Conservation (phyloP, 2,888 invertebrate species). For the Caenorhabditis uteleia region DNA sequence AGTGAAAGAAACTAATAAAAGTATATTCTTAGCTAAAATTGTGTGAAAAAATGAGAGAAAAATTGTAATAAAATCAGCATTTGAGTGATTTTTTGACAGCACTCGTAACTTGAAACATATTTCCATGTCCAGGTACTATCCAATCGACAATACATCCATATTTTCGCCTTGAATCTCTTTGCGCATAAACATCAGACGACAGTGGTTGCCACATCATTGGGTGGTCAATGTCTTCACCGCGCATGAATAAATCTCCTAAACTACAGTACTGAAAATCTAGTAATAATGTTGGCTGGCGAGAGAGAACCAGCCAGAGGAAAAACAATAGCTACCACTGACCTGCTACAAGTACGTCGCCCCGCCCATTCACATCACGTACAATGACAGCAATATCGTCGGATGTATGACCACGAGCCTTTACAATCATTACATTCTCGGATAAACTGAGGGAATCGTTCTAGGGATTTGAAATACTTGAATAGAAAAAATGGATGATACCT, state of each 20-base stretch:
- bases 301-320: too few relatives aligned
- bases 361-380: constrained; percentile 51
- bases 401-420: constrained; percentile 64
- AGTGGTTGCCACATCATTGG: constrained; percentile 66
- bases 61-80: constrained; percentile 26
- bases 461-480: constrained; percentile 7
- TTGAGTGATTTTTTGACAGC: constrained; percentile 32
- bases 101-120: constrained; percentile 42
- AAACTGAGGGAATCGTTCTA: constrained; percentile 56
- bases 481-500: constrained; percentile 20
- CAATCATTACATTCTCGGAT: constrained; percentile 58
- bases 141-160: constrained; percentile 51
- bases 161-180: constrained; percentile 38
- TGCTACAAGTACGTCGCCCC: constrained; percentile 60
- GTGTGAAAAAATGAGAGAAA: neutral
- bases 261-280: too few relatives aligned
- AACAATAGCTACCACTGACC: constrained; percentile 33
- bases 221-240: constrained; percentile 61
- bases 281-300: neutral
- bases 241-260: constrained; percentile 54
- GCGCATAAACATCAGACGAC: constrained; percentile 53
- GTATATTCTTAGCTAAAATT: neutral
- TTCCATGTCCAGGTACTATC: constrained; percentile 64
- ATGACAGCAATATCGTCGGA: constrained; percentile 66
- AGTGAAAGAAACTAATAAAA: too few relatives aligned